These are phyloP conservation scores for Hololepta plana DNA, from an alignment of 2,888 invertebrate genomes.

Conservation along the genomic window DNA sequence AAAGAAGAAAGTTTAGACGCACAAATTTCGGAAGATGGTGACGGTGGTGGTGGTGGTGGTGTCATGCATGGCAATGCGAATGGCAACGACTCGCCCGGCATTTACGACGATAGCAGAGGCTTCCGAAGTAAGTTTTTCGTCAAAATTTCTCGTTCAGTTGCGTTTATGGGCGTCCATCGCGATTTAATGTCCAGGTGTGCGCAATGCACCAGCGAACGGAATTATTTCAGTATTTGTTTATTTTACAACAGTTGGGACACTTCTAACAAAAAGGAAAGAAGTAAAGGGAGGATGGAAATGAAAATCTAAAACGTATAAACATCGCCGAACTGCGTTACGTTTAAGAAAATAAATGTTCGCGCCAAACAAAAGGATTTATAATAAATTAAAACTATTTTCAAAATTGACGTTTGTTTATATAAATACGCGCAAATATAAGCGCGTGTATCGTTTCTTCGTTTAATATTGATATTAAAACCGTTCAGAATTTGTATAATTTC, in stretches of 20 bases:
- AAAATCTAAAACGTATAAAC: not conserved
- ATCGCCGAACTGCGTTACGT: too few species aligned
- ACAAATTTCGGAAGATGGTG: conserved; percentile 37
- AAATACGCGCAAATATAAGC: too few species aligned
- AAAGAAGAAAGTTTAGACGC: conserved; percentile 38
- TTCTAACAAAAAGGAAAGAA: conserved; percentile 1
- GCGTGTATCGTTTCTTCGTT: too few species aligned
- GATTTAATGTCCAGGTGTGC: too few species aligned
- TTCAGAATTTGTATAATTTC: too few species aligned
- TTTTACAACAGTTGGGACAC: conserved; percentile 1
- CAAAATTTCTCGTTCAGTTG: conserved; percentile 5
- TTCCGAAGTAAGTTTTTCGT: conserved; percentile 36
- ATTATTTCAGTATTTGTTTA: conserved; percentile 3
- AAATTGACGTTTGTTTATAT: too few species aligned
- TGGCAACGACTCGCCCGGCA: conserved; percentile 22
- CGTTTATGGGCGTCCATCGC: too few species aligned
- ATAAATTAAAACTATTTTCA: too few species aligned
- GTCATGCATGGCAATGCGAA: conserved; percentile 24
- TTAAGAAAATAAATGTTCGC: too few species aligned
- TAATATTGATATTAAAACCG: too few species aligned
- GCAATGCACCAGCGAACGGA: not conserved
- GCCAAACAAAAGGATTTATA: too few species aligned
- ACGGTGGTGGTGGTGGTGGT: conserved; percentile 13
- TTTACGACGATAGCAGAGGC: conserved; percentile 30
- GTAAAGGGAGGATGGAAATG: not conserved